A percentile compares a stretch with the other conserved stretches of the same genome.
Conservation (phyloP, 2,888 invertebrate species). For the Criorhina ranunculi region DNA sequence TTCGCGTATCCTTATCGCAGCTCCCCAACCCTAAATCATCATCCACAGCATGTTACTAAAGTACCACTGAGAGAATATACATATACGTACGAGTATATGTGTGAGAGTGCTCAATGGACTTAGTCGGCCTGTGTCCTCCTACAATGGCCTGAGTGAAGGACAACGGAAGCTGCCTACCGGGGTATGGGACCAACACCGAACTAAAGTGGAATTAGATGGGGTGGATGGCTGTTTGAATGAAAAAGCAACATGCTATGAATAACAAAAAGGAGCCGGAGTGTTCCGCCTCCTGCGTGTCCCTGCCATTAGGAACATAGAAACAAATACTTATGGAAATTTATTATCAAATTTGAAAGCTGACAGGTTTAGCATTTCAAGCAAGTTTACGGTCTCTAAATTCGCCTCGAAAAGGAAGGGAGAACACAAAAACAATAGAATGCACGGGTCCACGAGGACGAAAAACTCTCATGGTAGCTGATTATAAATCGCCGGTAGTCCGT, state of each 20-base stretch:
- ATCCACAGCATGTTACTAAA: conserved; percentile 27
- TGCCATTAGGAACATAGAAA: conserved; percentile 26
- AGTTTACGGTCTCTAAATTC: conserved; percentile 29
- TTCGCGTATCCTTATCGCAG: conserved; percentile 23
- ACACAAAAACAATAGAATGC: conserved; percentile 20
- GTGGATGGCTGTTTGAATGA: conserved; percentile 33
- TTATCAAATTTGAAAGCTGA: conserved; percentile 65
- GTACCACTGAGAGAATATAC: conserved; percentile 8
- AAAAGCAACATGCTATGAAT: conserved; percentile 53
- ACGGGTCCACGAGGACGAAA: not conserved
- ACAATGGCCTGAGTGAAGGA: conserved; percentile 45
- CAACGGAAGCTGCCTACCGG: conserved; percentile 11
- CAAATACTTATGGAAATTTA: conserved; percentile 57
- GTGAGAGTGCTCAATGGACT: conserved; percentile 64
- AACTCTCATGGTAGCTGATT: conserved; percentile 30
- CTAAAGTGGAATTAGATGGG: conserved; percentile 44
- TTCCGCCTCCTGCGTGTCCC: not conserved
- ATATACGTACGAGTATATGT: not conserved
- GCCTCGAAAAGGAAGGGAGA: not conserved
- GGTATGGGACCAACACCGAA: not conserved
- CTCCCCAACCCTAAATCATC: conserved; percentile 36
- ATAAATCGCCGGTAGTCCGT: conserved; percentile 49
- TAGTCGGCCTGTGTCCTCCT: conserved; percentile 52
- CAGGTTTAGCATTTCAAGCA: conserved; percentile 43
- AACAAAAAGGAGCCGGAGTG: conserved; percentile 27